A percentile compares a stretch with the other conserved stretches of the same genome.
phyloP scores from a whole-genome alignment of 1,140 invertebrate species.

The Episyrphus balteatus region DNA sequence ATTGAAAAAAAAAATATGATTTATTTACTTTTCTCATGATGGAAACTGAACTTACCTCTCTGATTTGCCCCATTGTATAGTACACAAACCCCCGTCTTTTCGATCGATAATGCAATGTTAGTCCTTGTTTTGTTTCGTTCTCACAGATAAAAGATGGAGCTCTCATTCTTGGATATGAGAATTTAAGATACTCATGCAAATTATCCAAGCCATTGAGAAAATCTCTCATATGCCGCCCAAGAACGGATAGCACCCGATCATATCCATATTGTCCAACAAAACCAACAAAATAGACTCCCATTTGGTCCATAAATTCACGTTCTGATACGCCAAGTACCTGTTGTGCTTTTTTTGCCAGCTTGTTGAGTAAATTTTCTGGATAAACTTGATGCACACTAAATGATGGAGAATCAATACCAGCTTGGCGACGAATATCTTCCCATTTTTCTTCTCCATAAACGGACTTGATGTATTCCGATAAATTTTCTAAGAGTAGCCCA shows the following conservation, averaged over 20 bases:
- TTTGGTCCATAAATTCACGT: slow-evolving; percentile 77
- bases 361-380: slow-evolving; percentile 75
- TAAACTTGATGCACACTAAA: slow-evolving; percentile 91
- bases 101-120: slow-evolving; percentile 87
- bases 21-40: not conserved
- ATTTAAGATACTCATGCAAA: slow-evolving; percentile 93
- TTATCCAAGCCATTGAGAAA: slow-evolving; percentile 95
- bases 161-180: slow-evolving; percentile 83
- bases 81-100: slow-evolving; percentile 87
- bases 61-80: slow-evolving; percentile 94
- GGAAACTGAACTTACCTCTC: slow-evolving; percentile 46
- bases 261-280: slow-evolving; percentile 93
- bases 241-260: slow-evolving; percentile 76
- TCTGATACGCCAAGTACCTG: slow-evolving; percentile 74
- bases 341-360: slow-evolving; percentile 71
- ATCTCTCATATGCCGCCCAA: slow-evolving; percentile 86
- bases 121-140: slow-evolving; percentile 81
- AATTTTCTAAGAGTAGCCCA: slow-evolving; percentile 84
- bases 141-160: slow-evolving; percentile 95
- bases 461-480: slow-evolving; percentile 79
- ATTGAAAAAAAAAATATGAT: not conserved
- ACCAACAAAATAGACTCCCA: slow-evolving; percentile 82
- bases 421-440: slow-evolving; percentile 72
- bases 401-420: slow-evolving; percentile 69
- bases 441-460: slow-evolving; percentile 87